Evolutionary conservation across 2,113 vertebrate species (phyloP), one percentile per base, ranked within the genome.

Genomic region (Hiodon alosoides): DNA sequence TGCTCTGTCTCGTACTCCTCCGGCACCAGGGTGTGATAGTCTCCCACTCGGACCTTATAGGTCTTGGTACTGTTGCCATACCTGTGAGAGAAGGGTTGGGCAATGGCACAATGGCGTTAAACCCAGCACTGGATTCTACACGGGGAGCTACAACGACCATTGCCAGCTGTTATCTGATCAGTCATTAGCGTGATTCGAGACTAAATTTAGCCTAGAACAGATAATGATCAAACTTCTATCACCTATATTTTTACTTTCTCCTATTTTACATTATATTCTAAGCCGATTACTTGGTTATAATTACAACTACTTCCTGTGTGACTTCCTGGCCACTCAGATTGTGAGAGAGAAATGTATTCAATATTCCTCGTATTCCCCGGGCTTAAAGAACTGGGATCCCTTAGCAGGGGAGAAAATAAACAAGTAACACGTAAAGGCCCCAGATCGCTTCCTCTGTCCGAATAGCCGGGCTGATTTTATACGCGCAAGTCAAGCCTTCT

Each of bases 1-100:
- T 96, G 88, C 75, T 97, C 95, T 73, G 95, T 94, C 80, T 99
- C 97, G 0, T 94, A 93, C 74, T 99, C 97, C 79, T 99, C 97
- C 0, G 92, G 94, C 68, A 99, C 96, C 72, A 97, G 88, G 0
- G 95, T 94, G 79, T 99, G 96, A 60, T 98, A 95, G 86, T 99
- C 97, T 0, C 97, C 97, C 2, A 99, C 89, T 52, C 97, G 90
- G 7, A 98, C 90, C 6, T 92, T 93, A 0, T 99, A 99, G 81
- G 82, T 94, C 75, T 81, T 91, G 0, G 92, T 95, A 86, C 80
- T 91, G 87, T 96, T 98, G 48, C 96, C 97, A 0, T 98, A 96
- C 87, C 97, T 98, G 85, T 72, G 5, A 47, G 67, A 57, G 46
- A 48, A 68, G 17, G 16, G 54, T 3, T 1, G 52, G 68, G 52